These are phyloP conservation scores for Ctenopoma multispine DNA, from an alignment of 2,797 vertebrate species.

Conservation along the genomic window DNA sequence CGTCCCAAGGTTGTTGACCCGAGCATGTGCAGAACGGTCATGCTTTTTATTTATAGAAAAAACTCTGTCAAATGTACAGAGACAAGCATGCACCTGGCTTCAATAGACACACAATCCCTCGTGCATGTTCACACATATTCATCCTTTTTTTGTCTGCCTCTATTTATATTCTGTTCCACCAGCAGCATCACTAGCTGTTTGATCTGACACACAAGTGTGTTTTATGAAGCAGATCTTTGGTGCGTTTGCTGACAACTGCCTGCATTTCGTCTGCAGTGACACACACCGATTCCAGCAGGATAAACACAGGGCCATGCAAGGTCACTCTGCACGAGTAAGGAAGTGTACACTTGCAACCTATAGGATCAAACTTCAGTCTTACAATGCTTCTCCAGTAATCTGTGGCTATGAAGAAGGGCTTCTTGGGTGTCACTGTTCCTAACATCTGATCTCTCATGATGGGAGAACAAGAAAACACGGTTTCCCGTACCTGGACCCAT, in stretches of 20 bases:
- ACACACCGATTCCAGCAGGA: background rate
- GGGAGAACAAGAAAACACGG: background rate
- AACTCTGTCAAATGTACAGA: constrained; percentile 7
- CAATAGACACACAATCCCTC: constrained; percentile 17
- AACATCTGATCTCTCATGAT: background rate
- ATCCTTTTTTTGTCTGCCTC: constrained; percentile 9
- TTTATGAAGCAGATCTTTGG: constrained; percentile 16
- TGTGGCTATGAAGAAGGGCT: background rate
- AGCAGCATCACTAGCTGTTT: constrained; percentile 16
- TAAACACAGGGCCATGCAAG: constrained; percentile 20
- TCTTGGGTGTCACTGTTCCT: background rate
- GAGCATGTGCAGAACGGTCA: background rate
- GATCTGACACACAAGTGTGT: constrained; percentile 39
- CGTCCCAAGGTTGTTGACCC: constrained; percentile 46
- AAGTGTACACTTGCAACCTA: background rate
- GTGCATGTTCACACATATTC: constrained; percentile 12
- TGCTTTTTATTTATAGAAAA: background rate
- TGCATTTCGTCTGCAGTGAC: constrained; percentile 21
- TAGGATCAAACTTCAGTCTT: background rate
- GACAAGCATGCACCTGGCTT: background rate
- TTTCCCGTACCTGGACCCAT: constrained; percentile 20
- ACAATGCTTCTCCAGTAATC: background rate
- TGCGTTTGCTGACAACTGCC: constrained; percentile 9
- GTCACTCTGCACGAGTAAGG: background rate
- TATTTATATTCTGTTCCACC: constrained; percentile 36